Base-by-base conservation (phyloP, 53 echinoderm and acorn worm genomes). In the Astropecten irregularis region DNA sequence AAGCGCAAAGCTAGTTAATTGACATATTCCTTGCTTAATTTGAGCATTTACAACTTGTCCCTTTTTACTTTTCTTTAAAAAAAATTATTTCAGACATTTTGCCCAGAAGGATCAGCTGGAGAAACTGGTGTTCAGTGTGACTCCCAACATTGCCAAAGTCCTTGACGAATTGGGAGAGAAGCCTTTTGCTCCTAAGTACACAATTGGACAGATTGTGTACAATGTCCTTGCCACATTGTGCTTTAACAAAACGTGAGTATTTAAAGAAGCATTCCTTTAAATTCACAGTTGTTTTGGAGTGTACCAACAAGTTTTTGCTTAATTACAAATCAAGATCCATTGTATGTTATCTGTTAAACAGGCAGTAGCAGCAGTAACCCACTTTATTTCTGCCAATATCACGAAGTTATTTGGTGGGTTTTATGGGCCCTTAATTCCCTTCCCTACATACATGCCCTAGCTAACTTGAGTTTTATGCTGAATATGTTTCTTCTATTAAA, bases 131-230 rank as follows among this genome's bases (percentile, higher is more conserved):
- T 66, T 54, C 49, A 46, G 32, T 32, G 79, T 84, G 19, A 57
- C 77, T 21, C 85, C 84, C 2, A 21, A 79, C 23, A 29, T 85
- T 28, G 70, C 32, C 4, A 15, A 79, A 36, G 25, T 77, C 33
- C 23, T 89, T 8, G 77, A 77, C 20, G 49, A 35, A n/a, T 19
- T 57, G 16, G 69, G 40, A 21, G 89, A 60, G 57, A 52, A 89
- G 46, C 77, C 84, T 2, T 76, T 89, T 57, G 89, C 69, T 34
- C 77, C 84, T 16, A 84, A 84, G 40, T 66, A 40, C 26, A 84
- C 59, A 47, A 67, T 85, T 27, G 67, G 55, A 7, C 67, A 68
- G 22, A 32, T 56, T 27, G 59, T 89, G 3, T 84, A 77, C 77
- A 89, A 85, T 42, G 61, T 84, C 49, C 37, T 89, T 15, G 56